Evolutionary conservation across 1,140 invertebrate species (phyloP), one percentile per base, ranked within the genome.

Genomic region (Drosophila persimilis): DNA sequence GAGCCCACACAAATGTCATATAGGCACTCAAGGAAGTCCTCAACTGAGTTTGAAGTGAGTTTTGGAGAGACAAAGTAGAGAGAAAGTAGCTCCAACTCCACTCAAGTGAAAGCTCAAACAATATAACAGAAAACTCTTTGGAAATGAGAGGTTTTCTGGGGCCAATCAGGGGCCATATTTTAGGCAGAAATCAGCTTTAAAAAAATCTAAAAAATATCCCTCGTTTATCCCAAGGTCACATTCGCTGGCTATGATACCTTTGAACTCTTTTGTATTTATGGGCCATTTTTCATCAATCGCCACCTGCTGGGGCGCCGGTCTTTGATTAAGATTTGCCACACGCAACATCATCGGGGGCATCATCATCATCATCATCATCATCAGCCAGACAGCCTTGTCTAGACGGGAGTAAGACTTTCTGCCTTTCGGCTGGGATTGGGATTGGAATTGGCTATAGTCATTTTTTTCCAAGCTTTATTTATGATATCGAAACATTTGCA

Each of bases 321-420:
- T 50, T 54, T 48, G 31, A 55, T 29, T 24, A 20, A 29, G 11
- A 61, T 65, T 66, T 44, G 53, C 69, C 44, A 62, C 56, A 75
- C 61, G 55, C 50, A 43, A 47, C 57, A 31, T 31, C 64, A 47
- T 56, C 24, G 44, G 43, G 20, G 20, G 20, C 20, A 20, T 20
- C 20, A 20, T 20, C 20, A 20, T 20, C 20, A 20, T 20, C 20
- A 20, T 20, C 20, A 20, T 20, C 20, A 20, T 20, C 20, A 20
- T 20, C 20, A 20, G 20, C 41, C 43, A 15, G 15, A 43, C 58
- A 51, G 35, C 20, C 6, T 17, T 73, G 80, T 84, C 80, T 85
- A 85, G 81, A 85, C 81, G 59, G 59, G 69, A 73, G 65, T 74
- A 80, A 80, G 69, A 85, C 77, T 71, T 44, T 26, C n/a, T 17